phyloP scores from a whole-genome alignment of 2,797 vertebrate genomes.

The Tarsius wallacei region DNA sequence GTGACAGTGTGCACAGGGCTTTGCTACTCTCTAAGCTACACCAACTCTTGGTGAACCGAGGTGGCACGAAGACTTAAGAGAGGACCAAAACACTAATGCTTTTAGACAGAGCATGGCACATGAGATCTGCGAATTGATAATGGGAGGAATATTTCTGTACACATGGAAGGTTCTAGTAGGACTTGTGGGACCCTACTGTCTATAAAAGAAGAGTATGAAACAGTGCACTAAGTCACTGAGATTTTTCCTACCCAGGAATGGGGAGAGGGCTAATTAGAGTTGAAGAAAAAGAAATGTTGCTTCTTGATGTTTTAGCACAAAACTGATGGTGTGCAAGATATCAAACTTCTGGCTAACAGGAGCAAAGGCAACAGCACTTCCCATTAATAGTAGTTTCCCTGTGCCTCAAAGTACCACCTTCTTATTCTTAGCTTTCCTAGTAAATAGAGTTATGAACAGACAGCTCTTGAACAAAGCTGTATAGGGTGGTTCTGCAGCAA shows the following conservation, averaged over 20 bases:
- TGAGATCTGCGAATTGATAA: background rate
- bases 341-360: background rate
- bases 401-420: background rate
- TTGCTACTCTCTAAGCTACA: background rate
- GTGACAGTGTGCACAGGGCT: background rate
- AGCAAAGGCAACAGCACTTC: background rate
- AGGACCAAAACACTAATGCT: background rate
- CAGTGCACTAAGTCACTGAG: background rate
- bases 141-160: background rate
- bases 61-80: background rate
- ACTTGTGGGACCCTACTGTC: background rate
- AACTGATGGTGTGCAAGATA: background rate
- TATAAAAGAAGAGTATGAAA: background rate
- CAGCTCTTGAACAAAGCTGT: background rate
- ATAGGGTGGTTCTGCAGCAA: background rate
- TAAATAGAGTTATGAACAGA: no score
- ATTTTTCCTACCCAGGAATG: background rate
- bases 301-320: background rate
- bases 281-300: background rate
- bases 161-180: background rate
- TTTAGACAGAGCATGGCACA: background rate
- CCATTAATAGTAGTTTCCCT: background rate
- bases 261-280: background rate
- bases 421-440: background rate
- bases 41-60: background rate